Percentiles rank a stretch among this genome's conserved stretches.
Evolutionary conservation across 2,797 vertebrate species (phyloP).

Genomic region (Oreochromis grahami): DNA sequence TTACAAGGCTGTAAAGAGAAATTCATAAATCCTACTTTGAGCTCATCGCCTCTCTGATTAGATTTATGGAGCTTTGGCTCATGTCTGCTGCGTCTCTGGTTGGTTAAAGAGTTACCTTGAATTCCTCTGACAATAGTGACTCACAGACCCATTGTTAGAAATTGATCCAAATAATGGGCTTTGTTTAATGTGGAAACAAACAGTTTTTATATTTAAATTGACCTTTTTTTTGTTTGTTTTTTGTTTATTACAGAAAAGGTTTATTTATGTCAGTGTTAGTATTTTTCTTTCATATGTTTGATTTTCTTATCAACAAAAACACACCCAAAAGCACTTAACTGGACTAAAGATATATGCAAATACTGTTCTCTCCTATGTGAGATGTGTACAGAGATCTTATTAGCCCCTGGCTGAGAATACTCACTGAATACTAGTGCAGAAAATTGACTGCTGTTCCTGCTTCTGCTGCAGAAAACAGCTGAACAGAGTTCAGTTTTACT

Average conservation of each 20-base stretch:
- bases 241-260: not conserved
- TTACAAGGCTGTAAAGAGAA: constrained; percentile 59
- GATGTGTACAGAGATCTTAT: not conserved
- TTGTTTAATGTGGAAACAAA: not conserved
- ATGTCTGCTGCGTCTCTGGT: not conserved
- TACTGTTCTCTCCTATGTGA: not conserved
- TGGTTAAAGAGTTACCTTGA: constrained; percentile 39
- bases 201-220: not conserved
- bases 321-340: not conserved
- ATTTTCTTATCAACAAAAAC: not conserved
- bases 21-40: constrained; percentile 69
- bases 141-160: not conserved
- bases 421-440: not conserved
- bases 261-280: not conserved
- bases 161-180: not conserved
- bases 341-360: not conserved
- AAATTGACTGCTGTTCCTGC: not conserved
- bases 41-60: constrained; percentile 44
- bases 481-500: not conserved
- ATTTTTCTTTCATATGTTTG: not conserved
- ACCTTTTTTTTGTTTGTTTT: too few relatives aligned
- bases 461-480: not conserved
- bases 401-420: not conserved
- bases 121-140: not conserved
- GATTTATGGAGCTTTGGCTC: constrained; percentile 22